Conservation (phyloP, 2,797 vertebrate species). For the Eulemur coronatus region DNA sequence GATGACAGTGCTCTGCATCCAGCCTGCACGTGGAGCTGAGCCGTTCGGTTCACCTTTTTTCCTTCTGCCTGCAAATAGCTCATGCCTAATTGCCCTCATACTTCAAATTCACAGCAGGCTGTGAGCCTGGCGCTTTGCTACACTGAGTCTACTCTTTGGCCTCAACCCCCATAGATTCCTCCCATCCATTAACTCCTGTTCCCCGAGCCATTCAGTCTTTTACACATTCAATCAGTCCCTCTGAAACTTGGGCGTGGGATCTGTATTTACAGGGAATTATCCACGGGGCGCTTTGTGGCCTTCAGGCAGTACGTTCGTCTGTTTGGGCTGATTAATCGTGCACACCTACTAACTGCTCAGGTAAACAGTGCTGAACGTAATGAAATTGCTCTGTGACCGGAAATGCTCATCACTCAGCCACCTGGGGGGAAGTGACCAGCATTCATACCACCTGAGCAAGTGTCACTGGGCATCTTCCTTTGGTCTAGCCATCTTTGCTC, state of each 20-base stretch:
- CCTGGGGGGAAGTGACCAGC: neutral
- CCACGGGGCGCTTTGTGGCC: neutral
- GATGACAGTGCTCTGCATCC: neutral
- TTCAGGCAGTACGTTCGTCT: neutral
- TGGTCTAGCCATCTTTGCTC: neutral
- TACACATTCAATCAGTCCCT: neutral
- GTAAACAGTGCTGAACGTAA: neutral
- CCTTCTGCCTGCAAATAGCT: conserved; percentile 59
- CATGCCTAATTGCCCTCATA: conserved; percentile 45
- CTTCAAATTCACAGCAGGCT: conserved; percentile 46
- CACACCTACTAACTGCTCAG: neutral
- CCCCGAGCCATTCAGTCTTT: neutral
- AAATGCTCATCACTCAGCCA: neutral
- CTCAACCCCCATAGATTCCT: neutral
- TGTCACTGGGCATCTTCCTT: neutral
- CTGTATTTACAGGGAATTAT: neutral
- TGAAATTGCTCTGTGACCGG: neutral
- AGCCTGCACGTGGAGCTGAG: neutral
- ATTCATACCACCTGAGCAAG: neutral
- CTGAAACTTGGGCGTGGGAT: neutral
- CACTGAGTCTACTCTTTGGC: neutral
- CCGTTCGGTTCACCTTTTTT: neutral
- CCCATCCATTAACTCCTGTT: conserved; percentile 21
- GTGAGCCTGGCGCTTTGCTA: neutral
- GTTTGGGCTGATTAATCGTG: neutral